Base-by-base conservation (phyloP, 1,140 invertebrate genomes). In the Oryctes rhinoceros region DNA sequence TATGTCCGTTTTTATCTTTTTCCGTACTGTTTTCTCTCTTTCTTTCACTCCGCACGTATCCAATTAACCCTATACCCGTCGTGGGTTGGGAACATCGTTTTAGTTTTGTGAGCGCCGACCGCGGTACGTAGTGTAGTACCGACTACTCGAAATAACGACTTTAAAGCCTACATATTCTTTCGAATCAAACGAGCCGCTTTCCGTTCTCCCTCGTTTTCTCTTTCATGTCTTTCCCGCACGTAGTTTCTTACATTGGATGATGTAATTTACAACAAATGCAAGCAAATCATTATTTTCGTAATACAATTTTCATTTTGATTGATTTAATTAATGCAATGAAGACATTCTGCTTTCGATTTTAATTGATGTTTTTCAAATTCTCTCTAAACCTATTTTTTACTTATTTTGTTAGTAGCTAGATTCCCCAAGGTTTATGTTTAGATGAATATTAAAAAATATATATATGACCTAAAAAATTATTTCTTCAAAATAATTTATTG, bases 1-100 rank as follows among this genome's bases (percentile, higher is more conserved):
- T 71, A 71, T 71, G 65, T 71, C 65, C 65, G 65, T 24, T 71
- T 71, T 71, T 71, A 71, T 71, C 65, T 71, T 71, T 71, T 71
- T 71, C 35, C 65, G 65, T 71, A 30, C 35, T 24, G 65, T 24
- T 71, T 71, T 37, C 65, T 71, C 65, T 71, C 65, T 13, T 71
- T 71, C 65, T 71, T 71, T 37, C 65, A 71, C 65, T 71, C 24
- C 65, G 65, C 65, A 71, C 65, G 20, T 71, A 71, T 71, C 65
- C 65, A 71, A 71, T 71, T 71, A 71, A 71, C 65, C 65, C 65
- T 71, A 24, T 71, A 37, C 65, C 39, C 65, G 65, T 24, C 65
- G 65, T 71, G 65, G 65, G 65, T 71, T 35, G 65, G 35, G 18
- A 30, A 13, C 24, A 71, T 71, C 65, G 65, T 71, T 71, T 71